Conservation (phyloP, 2,888 invertebrate species). For the Nephrotoma guestfalica region DNA sequence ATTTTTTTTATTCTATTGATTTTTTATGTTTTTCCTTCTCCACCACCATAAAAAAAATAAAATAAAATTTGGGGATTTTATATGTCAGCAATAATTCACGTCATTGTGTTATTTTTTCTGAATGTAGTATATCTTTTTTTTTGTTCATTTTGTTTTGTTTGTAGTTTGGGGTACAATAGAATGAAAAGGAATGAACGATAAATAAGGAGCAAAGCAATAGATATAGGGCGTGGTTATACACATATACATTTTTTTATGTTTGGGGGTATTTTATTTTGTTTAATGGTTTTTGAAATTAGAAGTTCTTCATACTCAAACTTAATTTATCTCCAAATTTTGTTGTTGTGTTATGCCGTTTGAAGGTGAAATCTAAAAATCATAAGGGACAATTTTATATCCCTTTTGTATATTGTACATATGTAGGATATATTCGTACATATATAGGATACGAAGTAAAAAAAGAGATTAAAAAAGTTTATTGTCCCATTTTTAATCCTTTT, state of each 20-base stretch:
- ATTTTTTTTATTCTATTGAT: neutral
- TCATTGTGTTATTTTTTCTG: conserved; percentile 2
- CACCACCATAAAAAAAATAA: neutral
- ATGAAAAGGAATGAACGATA: neutral
- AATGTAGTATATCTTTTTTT: neutral
- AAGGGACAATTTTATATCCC: neutral
- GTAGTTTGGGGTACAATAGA: neutral
- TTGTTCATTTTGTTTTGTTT: neutral
- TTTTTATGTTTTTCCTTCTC: neutral
- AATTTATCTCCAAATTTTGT: neutral
- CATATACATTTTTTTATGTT: neutral
- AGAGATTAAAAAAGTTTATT: neutral
- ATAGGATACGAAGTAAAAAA: neutral
- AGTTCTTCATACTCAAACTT: conserved; percentile 2
- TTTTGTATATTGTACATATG: neutral
- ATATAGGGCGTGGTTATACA: neutral
- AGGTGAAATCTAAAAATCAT: neutral
- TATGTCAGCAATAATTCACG: conserved; percentile 7
- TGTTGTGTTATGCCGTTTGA: neutral
- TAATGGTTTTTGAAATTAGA: conserved; percentile 1
- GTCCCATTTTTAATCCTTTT: neutral
- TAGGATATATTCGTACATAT: neutral
- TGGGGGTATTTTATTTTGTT: neutral
- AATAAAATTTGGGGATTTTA: conserved; percentile 4
- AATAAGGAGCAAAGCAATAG: neutral